A percentile compares a stretch with the other conserved stretches of the same genome.
phyloP scores from a whole-genome alignment of 2,113 vertebrate species.

The Proterorhinus semilunaris region DNA sequence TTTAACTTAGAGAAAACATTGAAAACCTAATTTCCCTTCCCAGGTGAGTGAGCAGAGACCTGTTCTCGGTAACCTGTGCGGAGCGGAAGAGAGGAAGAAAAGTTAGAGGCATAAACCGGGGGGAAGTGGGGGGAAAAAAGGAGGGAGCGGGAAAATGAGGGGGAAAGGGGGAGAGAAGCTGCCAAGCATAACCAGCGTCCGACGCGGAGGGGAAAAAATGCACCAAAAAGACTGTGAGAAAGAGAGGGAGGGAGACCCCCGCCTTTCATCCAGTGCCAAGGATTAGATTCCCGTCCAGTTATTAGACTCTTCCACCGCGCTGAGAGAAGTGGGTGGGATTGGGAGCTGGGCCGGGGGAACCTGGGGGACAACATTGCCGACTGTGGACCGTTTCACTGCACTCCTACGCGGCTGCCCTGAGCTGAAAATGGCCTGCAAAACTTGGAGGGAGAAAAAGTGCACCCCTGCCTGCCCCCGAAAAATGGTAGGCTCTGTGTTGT shows the following conservation, averaged over 20 bases:
- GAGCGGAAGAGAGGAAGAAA: slow-evolving; percentile 33
- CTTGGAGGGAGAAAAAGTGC: not conserved
- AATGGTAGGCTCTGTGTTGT: slow-evolving; percentile 62
- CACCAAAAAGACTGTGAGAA: slow-evolving; percentile 69
- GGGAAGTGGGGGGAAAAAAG: slow-evolving; percentile 16
- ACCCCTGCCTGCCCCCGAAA: slow-evolving; percentile 25
- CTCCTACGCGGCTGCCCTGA: slow-evolving; percentile 35
- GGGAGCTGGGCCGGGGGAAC: slow-evolving; percentile 9
- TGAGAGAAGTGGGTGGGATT: slow-evolving; percentile 69
- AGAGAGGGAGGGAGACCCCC: slow-evolving; percentile 69
- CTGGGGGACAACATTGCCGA: slow-evolving; percentile 34
- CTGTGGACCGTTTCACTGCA: slow-evolving; percentile 40
- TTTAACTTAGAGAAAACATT: not conserved
- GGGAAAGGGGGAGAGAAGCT: slow-evolving; percentile 52
- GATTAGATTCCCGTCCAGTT: slow-evolving; percentile 79
- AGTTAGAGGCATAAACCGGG: slow-evolving; percentile 10
- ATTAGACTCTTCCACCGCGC: slow-evolving; percentile 79
- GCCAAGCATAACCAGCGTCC: slow-evolving; percentile 73
- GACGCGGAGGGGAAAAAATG: slow-evolving; percentile 55
- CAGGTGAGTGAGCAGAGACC: not conserved
- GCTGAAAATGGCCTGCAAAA: slow-evolving; percentile 13
- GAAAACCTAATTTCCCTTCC: not conserved
- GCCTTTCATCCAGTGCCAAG: slow-evolving; percentile 81
- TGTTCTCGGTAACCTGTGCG: slow-evolving; percentile 34
- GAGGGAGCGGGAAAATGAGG: slow-evolving; percentile 53